Base-by-base conservation (phyloP, 1,140 invertebrate genomes). In the Onthophagus taurus region DNA sequence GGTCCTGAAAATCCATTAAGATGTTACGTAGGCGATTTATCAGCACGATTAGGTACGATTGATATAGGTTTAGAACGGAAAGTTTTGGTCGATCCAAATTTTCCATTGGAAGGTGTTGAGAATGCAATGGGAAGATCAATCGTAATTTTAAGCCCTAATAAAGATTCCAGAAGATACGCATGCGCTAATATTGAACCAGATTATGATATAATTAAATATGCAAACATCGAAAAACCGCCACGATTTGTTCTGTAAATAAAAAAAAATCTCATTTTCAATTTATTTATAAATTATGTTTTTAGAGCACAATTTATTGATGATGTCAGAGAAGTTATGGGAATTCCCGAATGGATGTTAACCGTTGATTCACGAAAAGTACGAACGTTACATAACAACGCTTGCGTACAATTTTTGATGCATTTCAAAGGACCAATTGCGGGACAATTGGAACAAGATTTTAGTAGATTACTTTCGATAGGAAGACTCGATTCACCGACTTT, bases 11-110 rank as follows among this genome's bases (percentile, higher is more conserved):
- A 91, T 59, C 91, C 89, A 1, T 63, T 94, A 13, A 70, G 90
- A 3, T 97, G 93, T 67, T 85, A 93, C 57, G 83, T 94, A n/a
- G 93, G 92, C 0, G 93, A 97, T 65, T 64, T 95, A 31, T 86
- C 88, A 2, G 78, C 85, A 0, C 74, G 90, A 44, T 65, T 92
- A 26, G 90, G 89, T 1, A 78, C 85, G 1, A 87, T 95, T 44
- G 78, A 83, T 52, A 71, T 96, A 26, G 92, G 91, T 5, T 70
- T 77, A 4, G 73, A 81, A 35, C 75, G 86, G 45, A 74, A 77
- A 54, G 74, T 95, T 44, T 82, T 89, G 51, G 78, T 81, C 16
- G 92, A 97, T 68, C 70, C 79, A 4, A 94, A 92, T 69, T 80
- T 96, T 34, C 89, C 91, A 0, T 67, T 97, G 11, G 83, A 83